These are phyloP conservation scores for Sandelia bainsii DNA, from an alignment of 2,797 vertebrate species.

Conservation along the genomic window DNA sequence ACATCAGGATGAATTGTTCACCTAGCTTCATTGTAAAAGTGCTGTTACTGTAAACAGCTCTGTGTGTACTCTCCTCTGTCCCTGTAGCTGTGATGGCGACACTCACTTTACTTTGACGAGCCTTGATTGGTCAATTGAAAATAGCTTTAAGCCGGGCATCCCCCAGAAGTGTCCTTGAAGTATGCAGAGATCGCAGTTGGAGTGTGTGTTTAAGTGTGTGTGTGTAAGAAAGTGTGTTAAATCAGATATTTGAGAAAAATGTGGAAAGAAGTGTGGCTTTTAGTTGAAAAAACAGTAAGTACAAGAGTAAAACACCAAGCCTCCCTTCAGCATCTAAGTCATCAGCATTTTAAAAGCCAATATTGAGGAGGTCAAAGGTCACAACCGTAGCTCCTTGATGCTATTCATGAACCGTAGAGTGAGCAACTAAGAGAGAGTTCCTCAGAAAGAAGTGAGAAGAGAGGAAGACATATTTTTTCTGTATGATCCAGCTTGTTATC, in stretches of 20 bases:
- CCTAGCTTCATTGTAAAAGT: conserved; percentile 11
- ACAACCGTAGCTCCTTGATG: not conserved
- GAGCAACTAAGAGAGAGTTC: not conserved
- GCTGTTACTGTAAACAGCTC: conserved; percentile 41
- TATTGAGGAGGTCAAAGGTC: conserved; percentile 21
- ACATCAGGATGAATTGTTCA: conserved; percentile 17
- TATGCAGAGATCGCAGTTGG: not conserved
- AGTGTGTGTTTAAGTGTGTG: conserved; percentile 9
- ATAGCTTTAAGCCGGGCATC: conserved; percentile 38
- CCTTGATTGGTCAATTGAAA: conserved; percentile 56
- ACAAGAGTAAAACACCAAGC: not conserved
- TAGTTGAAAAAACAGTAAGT: not conserved
- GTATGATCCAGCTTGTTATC: conserved; percentile 12
- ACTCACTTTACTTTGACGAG: conserved; percentile 38
- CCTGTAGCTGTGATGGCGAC: not conserved
- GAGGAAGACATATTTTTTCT: not conserved
- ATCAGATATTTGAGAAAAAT: not conserved
- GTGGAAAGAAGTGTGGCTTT: not conserved
- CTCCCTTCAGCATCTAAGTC: conserved; percentile 7
- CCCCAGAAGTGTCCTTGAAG: conserved; percentile 53
- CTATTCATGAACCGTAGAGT: conserved; percentile 12
- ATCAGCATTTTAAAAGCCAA: conserved; percentile 21
- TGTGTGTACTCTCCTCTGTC: conserved; percentile 20
- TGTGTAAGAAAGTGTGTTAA: not conserved
- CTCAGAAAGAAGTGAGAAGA: not conserved